Evolutionary conservation across 2,797 vertebrate genomes (phyloP), one percentile per base, ranked within the genome.

Genomic region (Sphenopsis melanotis): DNA sequence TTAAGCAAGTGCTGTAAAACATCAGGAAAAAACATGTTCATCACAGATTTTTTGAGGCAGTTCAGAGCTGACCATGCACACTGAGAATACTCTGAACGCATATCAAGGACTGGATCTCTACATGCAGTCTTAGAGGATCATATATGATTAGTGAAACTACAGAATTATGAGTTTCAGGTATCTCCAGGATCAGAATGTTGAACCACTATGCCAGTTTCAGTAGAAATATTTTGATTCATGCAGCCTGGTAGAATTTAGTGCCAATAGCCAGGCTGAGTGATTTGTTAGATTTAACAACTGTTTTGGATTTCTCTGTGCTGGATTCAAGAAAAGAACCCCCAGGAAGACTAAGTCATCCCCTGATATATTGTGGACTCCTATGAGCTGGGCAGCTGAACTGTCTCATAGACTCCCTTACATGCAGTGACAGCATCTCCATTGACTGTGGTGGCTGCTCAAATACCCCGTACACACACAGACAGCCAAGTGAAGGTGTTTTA

Each of bases 381-480:
- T 18, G 42, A 65, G 20, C 15, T 50, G 27, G 18, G 46, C 17
- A 41, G 24, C 53, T 42, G 44, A 75, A 93, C 50, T 18, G 9
- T 68, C 49, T 70, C 22, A 19, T 0, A 47, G 36, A 63, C 2
- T 30, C 59, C 50, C 18, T 24, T 56, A 5, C 15, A 21, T 9
- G 47, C 19, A 24, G 5, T 17, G 36, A 44, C 36, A 63, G n/a
- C 24, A 30, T 46, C n/a, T 49, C 17, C 70, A 15, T 0, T 26
- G 44, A 32, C 26, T 18, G 9, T 18, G 36, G 17, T 6, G 30
- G 17, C 41, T 81, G 57, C 22, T 74, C 16, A 59, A 55, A 63
- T 9, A 24, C 23, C 13, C 19, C 5, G 50, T 42, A 39, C 18
- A 15, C 7, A 5, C 0, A 0, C 5, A 37, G 8, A 27, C 2